phyloP scores from a whole-genome alignment of 2,113 vertebrate species.

The Rhadina sibilatrix region DNA sequence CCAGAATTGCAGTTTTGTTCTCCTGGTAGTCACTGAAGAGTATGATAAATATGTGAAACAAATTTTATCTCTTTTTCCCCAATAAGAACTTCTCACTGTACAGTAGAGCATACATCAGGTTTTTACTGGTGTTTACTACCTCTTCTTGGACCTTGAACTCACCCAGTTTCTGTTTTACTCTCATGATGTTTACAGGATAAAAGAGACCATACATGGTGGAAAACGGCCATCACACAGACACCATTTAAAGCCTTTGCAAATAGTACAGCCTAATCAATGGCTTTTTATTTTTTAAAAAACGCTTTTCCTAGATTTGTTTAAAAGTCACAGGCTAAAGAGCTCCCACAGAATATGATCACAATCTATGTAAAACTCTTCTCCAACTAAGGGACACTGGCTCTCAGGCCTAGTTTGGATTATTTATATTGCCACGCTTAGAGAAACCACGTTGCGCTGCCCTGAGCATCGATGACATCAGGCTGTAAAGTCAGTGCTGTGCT shows the following conservation, averaged over 20 bases:
- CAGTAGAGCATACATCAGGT: neutral
- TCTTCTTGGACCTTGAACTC: neutral
- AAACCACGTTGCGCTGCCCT: fast-evolving
- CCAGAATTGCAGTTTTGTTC: neutral
- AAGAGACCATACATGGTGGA: fast-evolving
- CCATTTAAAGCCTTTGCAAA: neutral
- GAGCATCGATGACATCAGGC: neutral
- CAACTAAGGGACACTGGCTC: neutral
- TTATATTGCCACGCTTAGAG: neutral
- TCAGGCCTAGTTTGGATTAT: neutral
- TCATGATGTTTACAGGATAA: neutral
- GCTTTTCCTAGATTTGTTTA: neutral
- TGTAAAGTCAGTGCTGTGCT: neutral
- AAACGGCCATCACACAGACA: neutral
- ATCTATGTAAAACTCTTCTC: neutral
- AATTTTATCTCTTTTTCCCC: neutral
- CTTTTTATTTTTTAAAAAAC: neutral
- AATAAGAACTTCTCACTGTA: neutral
- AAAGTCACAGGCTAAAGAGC: neutral
- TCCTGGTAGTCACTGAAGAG: neutral
- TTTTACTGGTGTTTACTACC: neutral
- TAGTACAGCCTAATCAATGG: neutral
- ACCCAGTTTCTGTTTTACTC: neutral
- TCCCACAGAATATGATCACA: neutral
- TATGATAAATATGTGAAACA: neutral